Evolutionary conservation across 2,888 invertebrate genomes (phyloP), one percentile per base, ranked within the genome.

Genomic region (Mellilla xanthometata): DNA sequence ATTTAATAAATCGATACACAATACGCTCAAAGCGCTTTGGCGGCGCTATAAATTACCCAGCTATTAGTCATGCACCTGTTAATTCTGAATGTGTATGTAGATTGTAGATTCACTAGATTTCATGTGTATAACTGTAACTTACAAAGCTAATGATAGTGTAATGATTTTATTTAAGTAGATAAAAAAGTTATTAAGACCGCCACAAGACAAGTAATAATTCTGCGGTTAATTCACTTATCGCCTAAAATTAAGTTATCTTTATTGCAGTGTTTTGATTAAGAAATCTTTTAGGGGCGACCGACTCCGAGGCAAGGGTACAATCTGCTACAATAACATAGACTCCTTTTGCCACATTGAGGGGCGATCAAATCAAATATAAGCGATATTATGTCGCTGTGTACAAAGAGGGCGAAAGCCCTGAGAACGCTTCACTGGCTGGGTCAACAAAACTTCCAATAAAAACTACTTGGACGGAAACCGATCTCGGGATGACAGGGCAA

Each of bases 361-460:
- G 64, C 68, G 72, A 76, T 75, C 75, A 75, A 82, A 77, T 76
- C 81, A 80, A 81, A 80, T 78, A 82, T 74, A 76, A 74, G 71
- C 75, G 67, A 81, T 82, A 81, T 82, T 80, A 78, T 81, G 73
- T 76, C 74, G 66, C 62, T 76, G 81, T 79, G 68, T 73, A 72
- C 74, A 74, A 61, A 79, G 72, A 70, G 80, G 72, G 71, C 63
- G 60, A 62, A 30, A 62, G 47, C 61, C 59, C 47, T 46, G 53
- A 60, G 62, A 58, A 60, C 68, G 77, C 75, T 76, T 66, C 74
- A 68, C 74, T 75, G 73, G 70, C 62, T 74, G 60, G 59, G 76
- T 76, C 78, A 84, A 81, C 82, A 86, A 62, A 76, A 77, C 62
- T 70, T 79, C 80, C 74, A 87, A 88, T 88, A 87, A 85, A 85